Percentiles rank a stretch among this genome's conserved stretches.
Evolutionary conservation across 2,113 vertebrate species (phyloP).

Genomic region (Psilopsiagon aurifrons): DNA sequence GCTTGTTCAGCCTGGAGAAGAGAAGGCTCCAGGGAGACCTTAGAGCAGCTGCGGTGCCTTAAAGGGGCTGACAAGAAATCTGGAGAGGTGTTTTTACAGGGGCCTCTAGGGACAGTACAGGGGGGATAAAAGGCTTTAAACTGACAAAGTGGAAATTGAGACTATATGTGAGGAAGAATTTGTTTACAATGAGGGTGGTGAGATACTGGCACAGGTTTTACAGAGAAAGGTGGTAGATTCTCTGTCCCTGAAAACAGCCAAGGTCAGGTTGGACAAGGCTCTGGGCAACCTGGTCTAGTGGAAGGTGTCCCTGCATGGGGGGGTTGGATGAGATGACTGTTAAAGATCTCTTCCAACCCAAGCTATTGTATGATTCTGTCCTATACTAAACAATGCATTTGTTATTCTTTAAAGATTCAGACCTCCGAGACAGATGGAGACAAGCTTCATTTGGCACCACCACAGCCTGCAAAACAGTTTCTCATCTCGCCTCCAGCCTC

Average conservation of each 20-base stretch:
- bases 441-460: slow-evolving; percentile 87
- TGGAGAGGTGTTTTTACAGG: neutral
- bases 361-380: neutral
- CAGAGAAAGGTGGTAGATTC: neutral
- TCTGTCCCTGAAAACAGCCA: neutral
- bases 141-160: neutral
- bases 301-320: neutral
- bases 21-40: neutral
- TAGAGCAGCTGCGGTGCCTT: neutral
- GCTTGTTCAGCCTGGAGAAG: neutral
- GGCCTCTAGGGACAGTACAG: neutral
- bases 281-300: neutral
- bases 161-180: neutral
- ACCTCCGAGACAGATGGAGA: slow-evolving; percentile 84
- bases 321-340: neutral
- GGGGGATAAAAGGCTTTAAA: neutral
- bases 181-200: neutral
- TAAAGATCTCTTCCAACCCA: neutral
- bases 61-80: neutral
- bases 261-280: neutral
- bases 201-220: neutral
- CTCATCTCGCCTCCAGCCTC: slow-evolving; percentile 90
- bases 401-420: slow-evolving; percentile 79
- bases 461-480: slow-evolving; percentile 88
- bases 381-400: neutral